phyloP scores from a whole-genome alignment of 2,797 vertebrate species.

The Hypotaenidia philippensis region DNA sequence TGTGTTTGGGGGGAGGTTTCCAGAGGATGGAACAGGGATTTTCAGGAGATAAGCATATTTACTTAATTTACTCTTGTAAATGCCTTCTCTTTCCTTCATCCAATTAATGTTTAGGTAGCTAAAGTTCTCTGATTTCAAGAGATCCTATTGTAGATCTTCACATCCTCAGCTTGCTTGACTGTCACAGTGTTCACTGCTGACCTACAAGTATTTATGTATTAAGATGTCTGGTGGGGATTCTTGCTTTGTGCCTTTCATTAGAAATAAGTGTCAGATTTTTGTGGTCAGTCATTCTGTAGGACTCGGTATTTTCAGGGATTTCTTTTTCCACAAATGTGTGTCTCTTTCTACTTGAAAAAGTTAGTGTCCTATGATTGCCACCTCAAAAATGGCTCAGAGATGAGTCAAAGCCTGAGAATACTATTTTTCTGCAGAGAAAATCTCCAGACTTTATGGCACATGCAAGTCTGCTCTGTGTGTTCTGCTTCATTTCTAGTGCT shows the following conservation, averaged over 20 bases:
- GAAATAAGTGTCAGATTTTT: not conserved
- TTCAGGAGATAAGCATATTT: not conserved
- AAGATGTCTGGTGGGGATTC: not conserved
- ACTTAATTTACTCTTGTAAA: not conserved
- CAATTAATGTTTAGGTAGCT: not conserved
- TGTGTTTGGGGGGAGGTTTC: not conserved
- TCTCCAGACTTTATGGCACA: rapidly evolving
- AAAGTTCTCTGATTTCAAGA: not conserved
- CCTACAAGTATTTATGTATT: not conserved
- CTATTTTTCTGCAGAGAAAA: not conserved
- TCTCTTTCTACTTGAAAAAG: not conserved
- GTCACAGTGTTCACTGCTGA: not conserved
- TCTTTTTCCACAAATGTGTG: not conserved
- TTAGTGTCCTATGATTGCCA: not conserved
- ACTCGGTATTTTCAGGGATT: not conserved
- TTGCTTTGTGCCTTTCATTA: not conserved
- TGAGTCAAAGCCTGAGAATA: not conserved
- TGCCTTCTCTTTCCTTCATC: not conserved
- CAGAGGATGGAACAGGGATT: not conserved
- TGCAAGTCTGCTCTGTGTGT: not conserved
- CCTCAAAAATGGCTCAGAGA: not conserved
- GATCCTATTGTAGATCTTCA: not conserved
- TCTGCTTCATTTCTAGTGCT: not conserved
- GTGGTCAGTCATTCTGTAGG: not conserved
- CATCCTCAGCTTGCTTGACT: not conserved